phyloP scores from a whole-genome alignment of 2,888 invertebrate genomes.

The Barypeithes pellucidus region DNA sequence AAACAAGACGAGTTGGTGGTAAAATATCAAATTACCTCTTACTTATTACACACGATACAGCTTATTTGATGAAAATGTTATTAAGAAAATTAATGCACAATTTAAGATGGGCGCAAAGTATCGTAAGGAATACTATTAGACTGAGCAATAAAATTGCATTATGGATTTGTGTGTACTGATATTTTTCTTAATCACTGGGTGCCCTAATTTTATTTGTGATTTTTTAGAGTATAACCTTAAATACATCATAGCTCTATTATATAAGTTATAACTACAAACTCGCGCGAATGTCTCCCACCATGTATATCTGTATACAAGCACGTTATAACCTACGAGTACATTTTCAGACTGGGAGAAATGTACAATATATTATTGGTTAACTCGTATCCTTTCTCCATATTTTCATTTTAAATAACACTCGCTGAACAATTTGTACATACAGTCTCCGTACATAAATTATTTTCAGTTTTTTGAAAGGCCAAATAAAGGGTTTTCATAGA shows the following conservation, averaged over 20 bases:
- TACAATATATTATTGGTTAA: neutral
- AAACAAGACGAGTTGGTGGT: conserved; percentile 21
- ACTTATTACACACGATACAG: neutral
- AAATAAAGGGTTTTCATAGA: too few relatives aligned
- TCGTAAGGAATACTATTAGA: conserved; percentile 26
- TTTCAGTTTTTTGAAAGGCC: too few relatives aligned
- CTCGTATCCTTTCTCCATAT: neutral
- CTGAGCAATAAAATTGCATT: conserved; percentile 28
- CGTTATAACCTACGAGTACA: neutral
- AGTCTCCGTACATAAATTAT: too few relatives aligned
- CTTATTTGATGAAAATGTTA: neutral
- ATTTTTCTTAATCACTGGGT: conserved; percentile 30
- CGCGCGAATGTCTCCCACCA: neutral
- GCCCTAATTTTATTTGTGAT: conserved; percentile 36
- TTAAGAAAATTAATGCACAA: conserved; percentile 11
- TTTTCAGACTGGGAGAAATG: too few relatives aligned
- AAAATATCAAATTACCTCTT: conserved; percentile 26
- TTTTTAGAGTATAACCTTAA: conserved; percentile 28
- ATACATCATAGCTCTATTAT: conserved; percentile 6
- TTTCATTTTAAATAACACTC: neutral
- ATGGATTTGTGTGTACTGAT: conserved; percentile 22
- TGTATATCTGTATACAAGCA: neutral
- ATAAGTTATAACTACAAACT: neutral
- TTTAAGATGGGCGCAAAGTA: conserved; percentile 12
- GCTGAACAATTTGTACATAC: too few relatives aligned